phyloP scores from a whole-genome alignment of 2,113 vertebrate species.

The Psammodynastes pulverulentus region DNA sequence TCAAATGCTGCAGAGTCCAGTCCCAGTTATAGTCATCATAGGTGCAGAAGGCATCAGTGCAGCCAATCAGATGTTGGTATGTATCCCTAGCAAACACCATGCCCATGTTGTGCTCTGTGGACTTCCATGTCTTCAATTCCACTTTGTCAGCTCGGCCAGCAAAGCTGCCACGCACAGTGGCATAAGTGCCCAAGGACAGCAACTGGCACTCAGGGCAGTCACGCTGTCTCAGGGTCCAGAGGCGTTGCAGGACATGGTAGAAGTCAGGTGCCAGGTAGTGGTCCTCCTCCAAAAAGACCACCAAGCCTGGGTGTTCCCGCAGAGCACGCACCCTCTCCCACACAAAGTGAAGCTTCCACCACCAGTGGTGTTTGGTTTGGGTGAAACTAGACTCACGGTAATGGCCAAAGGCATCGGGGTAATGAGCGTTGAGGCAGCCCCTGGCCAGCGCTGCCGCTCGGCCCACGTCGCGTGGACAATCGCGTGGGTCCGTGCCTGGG shows the following conservation, averaged over 20 bases:
- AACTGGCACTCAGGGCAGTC: constrained; percentile 91
- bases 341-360: constrained; percentile 99
- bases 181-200: constrained; percentile 86
- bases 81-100: constrained; percentile 87
- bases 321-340: constrained; percentile 88
- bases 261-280: constrained; percentile 92
- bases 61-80: constrained; percentile 85
- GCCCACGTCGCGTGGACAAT: constrained; percentile 89
- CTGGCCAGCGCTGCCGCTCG: constrained; percentile 84
- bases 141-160: constrained; percentile 85
- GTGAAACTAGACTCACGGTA: constrained; percentile 96
- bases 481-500: constrained; percentile 90
- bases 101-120: constrained; percentile 99
- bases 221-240: constrained; percentile 75
- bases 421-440: constrained; percentile 94
- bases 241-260: constrained; percentile 83
- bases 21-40: constrained; percentile 99
- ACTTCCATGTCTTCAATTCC: constrained; percentile 96
- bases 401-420: constrained; percentile 94
- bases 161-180: constrained; percentile 75
- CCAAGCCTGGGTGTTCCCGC: constrained; percentile 78
- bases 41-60: constrained; percentile 95
- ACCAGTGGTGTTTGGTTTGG: constrained; percentile 99
- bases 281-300: constrained; percentile 93
- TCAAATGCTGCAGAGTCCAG: constrained; percentile 95